A percentile compares a stretch with the other conserved stretches of the same genome.
phyloP scores from a whole-genome alignment of 2,113 vertebrate species.

The Willisornis vidua region DNA sequence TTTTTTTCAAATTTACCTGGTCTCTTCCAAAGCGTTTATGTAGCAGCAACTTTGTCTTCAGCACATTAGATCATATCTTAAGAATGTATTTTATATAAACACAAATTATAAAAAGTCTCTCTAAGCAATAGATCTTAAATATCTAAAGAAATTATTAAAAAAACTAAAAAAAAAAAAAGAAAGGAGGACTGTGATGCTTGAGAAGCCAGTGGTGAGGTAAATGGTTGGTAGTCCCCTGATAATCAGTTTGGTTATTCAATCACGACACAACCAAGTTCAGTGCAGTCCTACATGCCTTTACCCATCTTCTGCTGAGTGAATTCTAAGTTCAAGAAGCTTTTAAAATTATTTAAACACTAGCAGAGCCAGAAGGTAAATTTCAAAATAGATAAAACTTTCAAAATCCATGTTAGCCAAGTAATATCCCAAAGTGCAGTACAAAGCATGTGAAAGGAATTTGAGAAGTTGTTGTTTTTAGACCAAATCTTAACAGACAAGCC shows the following conservation, averaged over 20 bases:
- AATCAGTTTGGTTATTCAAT: not conserved
- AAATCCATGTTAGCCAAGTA: not conserved
- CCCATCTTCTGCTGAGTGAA: not conserved
- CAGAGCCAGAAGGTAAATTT: not conserved
- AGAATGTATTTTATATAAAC: not conserved
- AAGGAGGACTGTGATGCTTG: not conserved
- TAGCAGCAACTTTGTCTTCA: not conserved
- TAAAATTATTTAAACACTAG: not conserved
- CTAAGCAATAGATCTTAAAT: not conserved
- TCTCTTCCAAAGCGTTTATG: not conserved
- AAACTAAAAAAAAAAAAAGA: not conserved
- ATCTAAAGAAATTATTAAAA: not conserved
- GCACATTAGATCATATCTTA: not conserved
- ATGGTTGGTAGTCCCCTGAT: not conserved
- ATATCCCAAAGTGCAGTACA: not conserved
- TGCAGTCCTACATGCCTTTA: not conserved
- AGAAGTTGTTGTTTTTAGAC: not conserved
- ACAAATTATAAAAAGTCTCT: not conserved
- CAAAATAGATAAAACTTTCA: not conserved
- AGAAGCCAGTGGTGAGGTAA: not conserved
- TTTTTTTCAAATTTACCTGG: not conserved
- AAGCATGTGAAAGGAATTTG: not conserved
- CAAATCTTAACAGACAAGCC: not conserved
- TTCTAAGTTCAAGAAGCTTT: not conserved
- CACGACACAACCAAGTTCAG: not conserved